These are phyloP conservation scores for Drosophila sp. DNA, from an alignment of 1,140 invertebrate genomes.

Conservation along the genomic window DNA sequence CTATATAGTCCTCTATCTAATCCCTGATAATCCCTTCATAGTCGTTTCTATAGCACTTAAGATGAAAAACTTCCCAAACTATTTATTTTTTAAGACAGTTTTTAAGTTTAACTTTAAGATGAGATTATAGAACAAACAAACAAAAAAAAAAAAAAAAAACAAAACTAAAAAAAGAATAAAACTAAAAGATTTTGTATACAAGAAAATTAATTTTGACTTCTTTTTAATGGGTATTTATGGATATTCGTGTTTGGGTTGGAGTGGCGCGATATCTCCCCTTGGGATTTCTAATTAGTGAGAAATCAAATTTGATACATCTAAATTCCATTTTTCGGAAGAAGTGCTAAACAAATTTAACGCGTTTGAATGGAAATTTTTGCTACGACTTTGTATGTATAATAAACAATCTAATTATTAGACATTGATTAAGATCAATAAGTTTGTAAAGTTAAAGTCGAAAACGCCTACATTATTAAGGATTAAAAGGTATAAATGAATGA, in stretches of 20 bases:
- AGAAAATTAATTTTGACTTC: constrained; percentile 18
- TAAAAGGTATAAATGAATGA: too few relatives aligned
- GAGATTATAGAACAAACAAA: constrained; percentile 29
- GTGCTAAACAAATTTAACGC: neutral
- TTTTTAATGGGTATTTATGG: neutral
- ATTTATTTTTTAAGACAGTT: constrained; percentile 68
- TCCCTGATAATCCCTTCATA: constrained; percentile 34
- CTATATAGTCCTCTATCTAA: constrained; percentile 24
- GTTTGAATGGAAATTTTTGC: neutral
- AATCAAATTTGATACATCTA: too few relatives aligned
- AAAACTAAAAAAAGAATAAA: constrained; percentile 43
- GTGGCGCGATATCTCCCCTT: neutral
- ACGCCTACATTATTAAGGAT: too few relatives aligned
- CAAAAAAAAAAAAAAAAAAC: neutral
- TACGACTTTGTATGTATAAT: neutral
- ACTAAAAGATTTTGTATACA: constrained; percentile 48
- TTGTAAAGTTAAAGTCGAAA: too few relatives aligned
- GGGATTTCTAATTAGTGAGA: neutral
- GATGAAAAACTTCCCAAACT: constrained; percentile 73
- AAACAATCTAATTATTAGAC: constrained; percentile 1
- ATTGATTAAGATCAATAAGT: neutral
- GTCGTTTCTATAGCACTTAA: constrained; percentile 69
- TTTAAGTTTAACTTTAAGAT: constrained; percentile 45
- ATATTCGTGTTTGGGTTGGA: neutral
- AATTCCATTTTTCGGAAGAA: neutral